These are phyloP conservation scores for Harmothoe impar DNA, from an alignment of 2,888 invertebrate genomes.

Conservation along the genomic window DNA sequence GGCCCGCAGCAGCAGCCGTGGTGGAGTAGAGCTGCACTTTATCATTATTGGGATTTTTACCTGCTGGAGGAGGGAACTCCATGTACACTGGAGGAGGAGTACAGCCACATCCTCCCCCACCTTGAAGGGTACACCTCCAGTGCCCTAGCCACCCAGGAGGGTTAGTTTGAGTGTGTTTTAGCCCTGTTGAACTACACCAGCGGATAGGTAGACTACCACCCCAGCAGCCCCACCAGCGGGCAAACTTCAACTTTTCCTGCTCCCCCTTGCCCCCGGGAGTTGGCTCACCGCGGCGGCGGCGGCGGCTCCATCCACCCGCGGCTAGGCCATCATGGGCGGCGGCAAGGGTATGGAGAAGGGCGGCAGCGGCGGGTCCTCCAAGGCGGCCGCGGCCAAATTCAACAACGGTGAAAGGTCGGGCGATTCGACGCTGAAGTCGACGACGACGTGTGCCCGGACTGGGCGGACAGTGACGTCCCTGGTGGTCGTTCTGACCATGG, in stretches of 20 bases:
- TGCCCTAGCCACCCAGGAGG: background rate
- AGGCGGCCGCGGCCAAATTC: background rate
- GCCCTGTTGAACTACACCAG: background rate
- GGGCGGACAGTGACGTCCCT: constrained; percentile 23
- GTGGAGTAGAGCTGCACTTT: too few species aligned
- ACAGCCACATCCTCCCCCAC: too few species aligned
- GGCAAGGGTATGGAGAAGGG: background rate
- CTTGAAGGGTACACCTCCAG: background rate
- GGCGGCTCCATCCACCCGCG: background rate
- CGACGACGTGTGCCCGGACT: constrained; percentile 15
- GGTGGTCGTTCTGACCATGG: constrained; percentile 27
- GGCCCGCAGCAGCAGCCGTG: background rate
- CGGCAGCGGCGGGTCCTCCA: background rate
- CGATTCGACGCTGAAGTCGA: background rate
- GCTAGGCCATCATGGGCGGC: constrained; percentile 28
- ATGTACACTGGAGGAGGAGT: too few species aligned
- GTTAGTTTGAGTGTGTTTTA: background rate
- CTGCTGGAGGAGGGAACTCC: too few species aligned
- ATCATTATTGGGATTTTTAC: too few species aligned
- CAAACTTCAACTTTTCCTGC: background rate
- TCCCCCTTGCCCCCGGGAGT: background rate
- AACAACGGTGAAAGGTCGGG: background rate
- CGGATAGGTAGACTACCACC: background rate
- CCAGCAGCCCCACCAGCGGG: background rate
- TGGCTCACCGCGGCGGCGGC: background rate